Conservation (phyloP, 1,140 invertebrate species). For the Caerostris extrusa region DNA sequence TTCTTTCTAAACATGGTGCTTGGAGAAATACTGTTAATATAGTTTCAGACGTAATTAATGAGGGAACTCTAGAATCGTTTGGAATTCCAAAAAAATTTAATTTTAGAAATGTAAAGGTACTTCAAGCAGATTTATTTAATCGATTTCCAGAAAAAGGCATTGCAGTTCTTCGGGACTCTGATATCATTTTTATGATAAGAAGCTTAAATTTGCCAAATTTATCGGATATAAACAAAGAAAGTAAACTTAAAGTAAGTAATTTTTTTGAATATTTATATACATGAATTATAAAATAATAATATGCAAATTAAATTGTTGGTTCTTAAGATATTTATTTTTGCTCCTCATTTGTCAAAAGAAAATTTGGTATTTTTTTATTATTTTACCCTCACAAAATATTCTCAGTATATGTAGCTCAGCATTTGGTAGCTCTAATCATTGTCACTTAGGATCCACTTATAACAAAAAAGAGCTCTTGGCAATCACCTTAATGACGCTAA, state of each 20-base stretch:
- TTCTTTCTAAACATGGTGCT: background rate
- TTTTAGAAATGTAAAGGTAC: background rate
- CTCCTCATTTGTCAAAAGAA: too few species aligned
- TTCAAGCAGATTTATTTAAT: background rate
- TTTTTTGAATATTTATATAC: background rate
- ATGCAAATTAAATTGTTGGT: too few species aligned
- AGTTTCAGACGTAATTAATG: background rate
- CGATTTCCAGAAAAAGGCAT: background rate
- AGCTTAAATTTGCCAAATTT: background rate
- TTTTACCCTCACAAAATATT: too few species aligned
- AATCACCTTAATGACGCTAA: too few species aligned
- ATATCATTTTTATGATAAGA: background rate
- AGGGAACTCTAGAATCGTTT: background rate
- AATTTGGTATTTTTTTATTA: too few species aligned
- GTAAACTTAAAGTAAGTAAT: background rate
- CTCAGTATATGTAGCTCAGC: too few species aligned
- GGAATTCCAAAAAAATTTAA: background rate
- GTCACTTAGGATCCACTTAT: too few species aligned
- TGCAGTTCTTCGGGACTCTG: background rate
- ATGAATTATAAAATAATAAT: too few species aligned
- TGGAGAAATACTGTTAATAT: conserved; percentile 11
- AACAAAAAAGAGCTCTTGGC: too few species aligned
- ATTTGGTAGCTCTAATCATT: too few species aligned
- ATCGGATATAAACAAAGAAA: background rate
- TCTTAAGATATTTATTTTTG: too few species aligned